Base-by-base conservation (phyloP, 2,888 invertebrate genomes). In the Chironomus tentans region DNA sequence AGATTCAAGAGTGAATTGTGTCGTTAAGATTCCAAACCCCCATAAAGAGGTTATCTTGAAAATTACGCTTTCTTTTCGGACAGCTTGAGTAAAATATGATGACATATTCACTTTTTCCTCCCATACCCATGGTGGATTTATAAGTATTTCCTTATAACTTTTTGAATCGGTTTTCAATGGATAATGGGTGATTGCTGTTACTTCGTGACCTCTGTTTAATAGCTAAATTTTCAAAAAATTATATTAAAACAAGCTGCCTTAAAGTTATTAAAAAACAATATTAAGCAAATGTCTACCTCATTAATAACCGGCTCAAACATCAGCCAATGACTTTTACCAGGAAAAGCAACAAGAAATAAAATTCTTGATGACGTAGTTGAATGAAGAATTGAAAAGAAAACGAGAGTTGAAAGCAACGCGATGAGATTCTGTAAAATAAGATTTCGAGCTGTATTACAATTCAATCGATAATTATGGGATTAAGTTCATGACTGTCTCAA, bases 201-300 rank as follows among this genome's bases (percentile, higher is more conserved):
- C 83, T 56, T 84, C 83, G 77, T 87, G 87, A 0, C 87, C 87
- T 15, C 82, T 80, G 6, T 78, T 79, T 0, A 85, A 81, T 1
- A 87, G 80, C 12, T 83, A 46, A 38, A 46, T 46, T 6, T n/a
- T n/a, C n/a, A n/a, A n/a, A n/a, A n/a, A n/a, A n/a, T n/a, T n/a
- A n/a, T n/a, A n/a, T n/a, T n/a, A n/a, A n/a, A n/a, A n/a, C n/a
- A n/a, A n/a, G n/a, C n/a, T n/a, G n/a, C n/a, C n/a, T n/a, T 5
- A 48, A 38, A 4, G 15, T 28, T 46, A 46, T 13, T 18, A 68
- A 13, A n/a, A 13, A n/a, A 7, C 12, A 70, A 70, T 70, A 18
- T 47, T 48, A 70, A n/a, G 15, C 50, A 7, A 18, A 3, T 56
- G 12, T 18, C 77, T 0, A 84, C 78, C 77, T 81, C 83, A 13